Evolutionary conservation across 92 coral and sea anemone species (phyloP).

Genomic region (Actinostola sp.): DNA sequence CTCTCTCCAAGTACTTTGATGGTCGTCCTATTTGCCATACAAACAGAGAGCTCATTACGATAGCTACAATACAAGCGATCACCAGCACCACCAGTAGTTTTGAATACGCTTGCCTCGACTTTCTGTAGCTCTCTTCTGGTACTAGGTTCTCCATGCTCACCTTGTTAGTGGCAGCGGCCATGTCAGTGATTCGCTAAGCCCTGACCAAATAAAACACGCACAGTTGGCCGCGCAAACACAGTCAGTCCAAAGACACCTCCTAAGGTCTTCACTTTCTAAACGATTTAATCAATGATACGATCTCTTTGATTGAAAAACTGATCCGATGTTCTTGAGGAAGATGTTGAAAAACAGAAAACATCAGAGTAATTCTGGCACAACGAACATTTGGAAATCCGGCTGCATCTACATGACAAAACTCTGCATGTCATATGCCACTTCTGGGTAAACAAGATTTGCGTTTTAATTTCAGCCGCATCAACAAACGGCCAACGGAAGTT

Average conservation of each 20-base stretch:
- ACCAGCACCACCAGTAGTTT: slow-evolving; percentile 20
- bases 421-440: slow-evolving; percentile 3
- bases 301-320: not conserved
- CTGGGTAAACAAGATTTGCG: slow-evolving; percentile 17
- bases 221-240: not conserved
- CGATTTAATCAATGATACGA: not conserved
- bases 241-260: not conserved
- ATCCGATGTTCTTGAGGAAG: not conserved
- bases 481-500: slow-evolving; percentile 4
- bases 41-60: slow-evolving; percentile 39
- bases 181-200: not conserved
- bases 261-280: not conserved
- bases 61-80: slow-evolving; percentile 24
- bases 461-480: slow-evolving; percentile 23
- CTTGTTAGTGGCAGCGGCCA: slow-evolving; percentile 28
- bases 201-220: not conserved
- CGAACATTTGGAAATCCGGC: not conserved
- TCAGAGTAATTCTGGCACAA: not conserved
- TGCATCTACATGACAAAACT: slow-evolving; percentile 30
- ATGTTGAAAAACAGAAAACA: not conserved
- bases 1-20: not conserved
- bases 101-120: slow-evolving; percentile 1
- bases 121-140: slow-evolving; percentile 21
- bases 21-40: slow-evolving; percentile 31
- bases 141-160: slow-evolving; percentile 47